phyloP scores from a whole-genome alignment of 2,888 invertebrate species.

The Orthosia gracilis region DNA sequence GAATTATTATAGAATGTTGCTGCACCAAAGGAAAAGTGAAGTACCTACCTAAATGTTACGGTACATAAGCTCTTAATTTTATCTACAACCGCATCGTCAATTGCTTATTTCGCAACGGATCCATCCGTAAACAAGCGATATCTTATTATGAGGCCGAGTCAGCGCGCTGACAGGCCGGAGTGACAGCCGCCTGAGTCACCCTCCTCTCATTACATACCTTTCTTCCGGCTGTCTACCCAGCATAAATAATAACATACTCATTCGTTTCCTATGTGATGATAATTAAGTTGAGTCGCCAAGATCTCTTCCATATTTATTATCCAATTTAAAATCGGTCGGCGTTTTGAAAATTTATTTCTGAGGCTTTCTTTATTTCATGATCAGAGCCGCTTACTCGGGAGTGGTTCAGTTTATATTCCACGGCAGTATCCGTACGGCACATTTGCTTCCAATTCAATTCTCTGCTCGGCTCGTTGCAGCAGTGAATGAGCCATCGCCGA shows the following conservation, averaged over 20 bases:
- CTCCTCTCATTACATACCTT: conserved; percentile 79
- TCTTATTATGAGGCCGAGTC: conserved; percentile 69
- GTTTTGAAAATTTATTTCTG: conserved; percentile 71
- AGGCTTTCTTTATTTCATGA: conserved; percentile 75
- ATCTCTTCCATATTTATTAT: conserved; percentile 52
- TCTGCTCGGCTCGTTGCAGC: conserved; percentile 87
- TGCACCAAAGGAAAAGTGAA: neutral
- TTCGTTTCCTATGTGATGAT: conserved; percentile 40
- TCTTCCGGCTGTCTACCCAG: conserved; percentile 68
- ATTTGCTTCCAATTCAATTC: conserved; percentile 90
- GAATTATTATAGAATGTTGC: neutral
- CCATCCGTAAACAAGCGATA: conserved; percentile 47
- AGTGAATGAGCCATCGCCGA: conserved; percentile 87
- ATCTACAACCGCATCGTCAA: neutral
- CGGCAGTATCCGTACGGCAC: conserved; percentile 85
- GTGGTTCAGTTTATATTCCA: conserved; percentile 87
- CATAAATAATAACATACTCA: conserved; percentile 41
- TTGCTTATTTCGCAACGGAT: conserved; percentile 22
- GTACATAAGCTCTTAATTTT: neutral
- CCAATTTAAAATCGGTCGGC: conserved; percentile 66
- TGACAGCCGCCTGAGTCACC: conserved; percentile 79
- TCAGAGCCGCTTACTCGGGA: conserved; percentile 78
- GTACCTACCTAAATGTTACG: neutral
- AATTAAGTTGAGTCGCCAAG: conserved; percentile 44
- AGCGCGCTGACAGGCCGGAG: conserved; percentile 70